phyloP scores from a whole-genome alignment of 2,113 vertebrate genomes.

The Rattus norvegicus region GRCr8 NC_086024.1:123529001-123529500 shows the following conservation, averaged over 20 bases:
- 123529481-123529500: neutral
- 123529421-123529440: neutral
- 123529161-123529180: neutral
- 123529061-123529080: neutral
- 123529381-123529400: neutral
- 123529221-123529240: neutral
- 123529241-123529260: neutral
- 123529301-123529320: neutral
- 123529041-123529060: neutral
- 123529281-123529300: neutral
- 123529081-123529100: neutral
- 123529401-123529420: neutral
- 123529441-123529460: neutral
- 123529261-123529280: neutral
- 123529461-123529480: neutral
- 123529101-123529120: neutral
- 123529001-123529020: neutral
- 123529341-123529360: neutral
- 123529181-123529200: neutral
- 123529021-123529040: neutral
- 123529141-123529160: rapidly evolving
- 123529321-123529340: neutral
- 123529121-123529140: neutral
- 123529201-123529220: neutral
- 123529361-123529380: neutral